A percentile compares a stretch with the other conserved stretches of the same genome.
Conservation (phyloP, 2,888 invertebrate genomes). For the Ephialtes manifestator region DNA sequence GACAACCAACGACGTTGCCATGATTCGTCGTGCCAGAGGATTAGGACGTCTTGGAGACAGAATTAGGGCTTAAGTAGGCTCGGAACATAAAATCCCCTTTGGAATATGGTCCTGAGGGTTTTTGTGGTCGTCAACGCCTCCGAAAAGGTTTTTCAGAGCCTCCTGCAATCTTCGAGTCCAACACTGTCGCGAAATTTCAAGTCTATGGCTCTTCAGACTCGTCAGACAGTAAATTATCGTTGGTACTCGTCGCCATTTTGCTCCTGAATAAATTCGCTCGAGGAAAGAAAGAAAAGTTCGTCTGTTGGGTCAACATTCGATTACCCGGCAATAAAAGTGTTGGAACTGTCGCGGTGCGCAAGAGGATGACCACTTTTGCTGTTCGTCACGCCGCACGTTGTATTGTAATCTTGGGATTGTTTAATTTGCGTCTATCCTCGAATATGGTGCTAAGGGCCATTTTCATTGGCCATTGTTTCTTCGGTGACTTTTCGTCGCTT, state of each 20-base stretch:
- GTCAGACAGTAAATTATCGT: not conserved
- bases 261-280: slow-evolving; percentile 1
- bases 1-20: not conserved
- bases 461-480: not conserved
- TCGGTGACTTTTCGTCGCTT: slow-evolving; percentile 14
- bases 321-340: slow-evolving; percentile 39
- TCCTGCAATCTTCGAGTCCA: not conserved
- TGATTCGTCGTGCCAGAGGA: not conserved
- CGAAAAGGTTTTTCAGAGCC: not conserved
- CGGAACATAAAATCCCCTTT: not conserved
- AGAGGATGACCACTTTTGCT: not conserved
- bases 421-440: slow-evolving; percentile 15
- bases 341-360: not conserved
- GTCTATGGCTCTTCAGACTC: not conserved
- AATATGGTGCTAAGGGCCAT: not conserved
- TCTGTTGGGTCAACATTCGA: slow-evolving; percentile 35
- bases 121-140: not conserved
- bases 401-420: slow-evolving; percentile 5
- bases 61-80: slow-evolving; percentile 2
- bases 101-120: not conserved
- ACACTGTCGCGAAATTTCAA: not conserved
- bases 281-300: not conserved
- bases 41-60: slow-evolving; percentile 17
- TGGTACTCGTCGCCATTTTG: not conserved
- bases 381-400: not conserved